Evolutionary conservation across 1,140 invertebrate species (phyloP), one percentile per base, ranked within the genome.

Genomic region (Halotydeus destructor): DNA sequence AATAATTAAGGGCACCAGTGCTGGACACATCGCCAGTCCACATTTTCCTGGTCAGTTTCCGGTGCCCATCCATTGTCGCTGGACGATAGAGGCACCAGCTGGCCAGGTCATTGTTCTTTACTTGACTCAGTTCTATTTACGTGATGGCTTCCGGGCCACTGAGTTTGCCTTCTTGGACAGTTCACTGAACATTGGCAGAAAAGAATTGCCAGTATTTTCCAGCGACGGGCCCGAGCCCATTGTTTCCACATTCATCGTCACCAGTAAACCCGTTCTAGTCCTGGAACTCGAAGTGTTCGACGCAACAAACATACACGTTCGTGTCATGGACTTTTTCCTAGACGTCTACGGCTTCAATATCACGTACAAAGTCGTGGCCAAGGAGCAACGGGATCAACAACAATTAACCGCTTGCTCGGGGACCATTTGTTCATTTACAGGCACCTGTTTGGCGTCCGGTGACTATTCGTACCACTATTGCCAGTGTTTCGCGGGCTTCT

Each of bases 271-370:
- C 16, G 80, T 74, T 49, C 58, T 88, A 31, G 77, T 82, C 16
- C 68, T 88, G 22, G 74, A 78, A 32, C 71, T 91, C 52, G 64
- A 66, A 3, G 61, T 83, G 31, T 63, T 72, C 44, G 60, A 72
- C 18, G 62, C 80, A 38, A 76, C 79, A 50, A 80, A 81, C 4
- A 75, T 78, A 28, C 80, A 88, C 57, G 61, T 88, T 28, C 62
- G 84, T 1, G 79, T 80, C 0, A 58, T 82, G 30, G 71, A 81
- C 49, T 69, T 75, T 38, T 63, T 88, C 8, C 63, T 85, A 18
- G 73, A 83, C 47, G 79, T 84, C 2, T 85, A 76, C 55, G 84
- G 83, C 5, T 86, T 91, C 62, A 91, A 91, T 58, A 74, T 88
- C 47, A 88, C 82, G 3, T 88, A 85, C 56, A 78, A 83, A 54